phyloP scores from a whole-genome alignment of 2,113 vertebrate species.

The Alectura lathami region DNA sequence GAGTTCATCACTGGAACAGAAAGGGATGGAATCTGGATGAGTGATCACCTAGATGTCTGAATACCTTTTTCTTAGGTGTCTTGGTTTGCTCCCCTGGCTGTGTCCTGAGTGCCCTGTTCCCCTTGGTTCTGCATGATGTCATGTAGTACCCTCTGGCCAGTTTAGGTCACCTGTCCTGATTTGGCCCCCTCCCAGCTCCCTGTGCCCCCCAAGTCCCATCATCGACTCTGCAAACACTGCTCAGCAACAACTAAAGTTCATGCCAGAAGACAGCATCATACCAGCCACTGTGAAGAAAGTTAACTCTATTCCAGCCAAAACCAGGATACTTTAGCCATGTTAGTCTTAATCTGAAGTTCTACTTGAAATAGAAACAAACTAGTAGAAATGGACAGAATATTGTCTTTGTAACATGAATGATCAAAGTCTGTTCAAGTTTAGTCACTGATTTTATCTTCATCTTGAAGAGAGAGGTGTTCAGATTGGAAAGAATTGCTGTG shows the following conservation, averaged over 20 bases:
- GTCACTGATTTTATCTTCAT: background rate
- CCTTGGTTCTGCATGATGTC: background rate
- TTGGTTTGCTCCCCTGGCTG: background rate
- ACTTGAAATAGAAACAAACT: background rate
- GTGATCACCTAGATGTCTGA: background rate
- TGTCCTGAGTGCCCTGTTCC: background rate
- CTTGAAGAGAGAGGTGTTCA: background rate
- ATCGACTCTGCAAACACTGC: background rate
- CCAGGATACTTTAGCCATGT: background rate
- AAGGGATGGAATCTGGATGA: background rate
- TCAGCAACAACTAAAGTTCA: background rate
- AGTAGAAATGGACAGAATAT: background rate
- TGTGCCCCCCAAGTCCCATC: background rate
- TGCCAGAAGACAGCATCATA: background rate
- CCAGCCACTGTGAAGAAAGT: background rate
- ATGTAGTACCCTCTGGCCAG: background rate
- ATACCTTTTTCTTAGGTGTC: background rate
- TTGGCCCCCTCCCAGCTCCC: background rate
- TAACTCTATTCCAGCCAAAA: background rate
- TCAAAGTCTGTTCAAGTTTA: background rate
- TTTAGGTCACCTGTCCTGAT: background rate
- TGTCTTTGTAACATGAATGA: background rate
- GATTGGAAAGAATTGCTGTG: background rate
- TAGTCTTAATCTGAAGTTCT: background rate
- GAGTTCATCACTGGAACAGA: background rate